A percentile compares a stretch with the other conserved stretches of the same genome.
Conservation (phyloP, 2,113 vertebrate genomes). For the Ochotona princeps region DNA sequence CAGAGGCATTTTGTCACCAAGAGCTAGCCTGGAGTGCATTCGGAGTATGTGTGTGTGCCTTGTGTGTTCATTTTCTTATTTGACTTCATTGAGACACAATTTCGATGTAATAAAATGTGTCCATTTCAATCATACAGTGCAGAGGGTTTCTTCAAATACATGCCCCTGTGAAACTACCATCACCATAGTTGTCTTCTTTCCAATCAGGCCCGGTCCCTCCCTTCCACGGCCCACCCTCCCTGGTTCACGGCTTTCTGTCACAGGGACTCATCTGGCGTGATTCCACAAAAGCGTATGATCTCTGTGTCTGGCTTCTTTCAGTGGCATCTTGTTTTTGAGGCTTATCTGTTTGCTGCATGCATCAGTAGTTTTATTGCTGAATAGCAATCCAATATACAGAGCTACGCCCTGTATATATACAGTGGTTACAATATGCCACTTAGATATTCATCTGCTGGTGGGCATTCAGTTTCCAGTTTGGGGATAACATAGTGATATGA, state of each 20-base stretch:
- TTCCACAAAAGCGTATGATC: neutral
- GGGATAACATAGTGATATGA: neutral
- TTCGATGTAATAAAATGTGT: slow-evolving; percentile 18
- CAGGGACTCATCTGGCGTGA: neutral
- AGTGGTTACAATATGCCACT: too few species aligned
- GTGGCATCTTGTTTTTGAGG: neutral
- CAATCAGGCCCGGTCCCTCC: neutral
- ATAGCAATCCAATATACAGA: neutral
- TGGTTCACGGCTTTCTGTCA: neutral
- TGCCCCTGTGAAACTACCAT: neutral
- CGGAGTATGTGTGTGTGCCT: neutral
- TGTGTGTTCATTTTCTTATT: neutral
- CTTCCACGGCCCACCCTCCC: too few species aligned
- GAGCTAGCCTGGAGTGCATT: neutral
- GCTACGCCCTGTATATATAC: too few species aligned
- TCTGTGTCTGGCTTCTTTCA: neutral
- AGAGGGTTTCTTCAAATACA: slow-evolving; percentile 1
- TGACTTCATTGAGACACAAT: neutral
- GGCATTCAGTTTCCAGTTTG: neutral
- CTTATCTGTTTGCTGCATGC: neutral
- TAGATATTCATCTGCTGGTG: neutral
- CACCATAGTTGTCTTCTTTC: neutral
- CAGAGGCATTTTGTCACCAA: neutral
- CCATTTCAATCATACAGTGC: neutral
- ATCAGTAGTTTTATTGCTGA: neutral